A percentile compares a stretch with the other conserved stretches of the same genome.
Evolutionary conservation across 1,140 invertebrate species (phyloP).

Genomic region (Anagrus nilaparvatae): DNA sequence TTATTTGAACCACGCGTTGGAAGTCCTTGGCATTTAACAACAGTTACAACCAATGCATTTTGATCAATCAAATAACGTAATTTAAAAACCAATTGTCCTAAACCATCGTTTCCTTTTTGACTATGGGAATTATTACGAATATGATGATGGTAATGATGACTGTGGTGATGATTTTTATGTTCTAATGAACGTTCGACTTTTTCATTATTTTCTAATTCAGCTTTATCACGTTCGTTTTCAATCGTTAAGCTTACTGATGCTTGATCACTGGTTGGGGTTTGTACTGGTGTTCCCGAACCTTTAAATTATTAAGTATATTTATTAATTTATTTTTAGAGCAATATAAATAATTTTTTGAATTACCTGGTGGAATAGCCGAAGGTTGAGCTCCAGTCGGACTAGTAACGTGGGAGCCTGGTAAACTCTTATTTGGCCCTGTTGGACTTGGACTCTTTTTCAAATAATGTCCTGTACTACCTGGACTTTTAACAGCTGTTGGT

Average conservation of each 20-base stretch:
- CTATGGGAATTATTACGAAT: slow-evolving; percentile 31
- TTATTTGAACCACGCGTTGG: slow-evolving; percentile 57
- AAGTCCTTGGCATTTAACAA: slow-evolving; percentile 75
- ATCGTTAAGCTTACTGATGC: slow-evolving; percentile 28
- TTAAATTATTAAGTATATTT: slow-evolving; percentile 7
- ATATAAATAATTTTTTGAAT: neutral
- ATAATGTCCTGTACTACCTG: slow-evolving; percentile 62
- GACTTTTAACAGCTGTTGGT: slow-evolving; percentile 56
- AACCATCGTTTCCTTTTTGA: slow-evolving; percentile 41
- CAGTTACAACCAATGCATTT: slow-evolving; percentile 81
- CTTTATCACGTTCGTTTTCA: slow-evolving; percentile 46
- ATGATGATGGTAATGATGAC: slow-evolving; percentile 6
- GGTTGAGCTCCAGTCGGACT: slow-evolving; percentile 34
- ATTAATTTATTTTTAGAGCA: neutral
- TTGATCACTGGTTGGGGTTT: slow-evolving; percentile 24
- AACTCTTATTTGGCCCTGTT: slow-evolving; percentile 53
- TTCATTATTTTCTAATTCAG: slow-evolving; percentile 50
- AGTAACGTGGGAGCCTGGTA: slow-evolving; percentile 38
- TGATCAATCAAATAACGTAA: slow-evolving; percentile 80
- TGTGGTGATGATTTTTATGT: slow-evolving; percentile 29
- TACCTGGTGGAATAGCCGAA: slow-evolving; percentile 17
- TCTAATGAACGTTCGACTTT: slow-evolving; percentile 37
- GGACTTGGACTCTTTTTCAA: slow-evolving; percentile 82
- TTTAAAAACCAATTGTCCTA: slow-evolving; percentile 82
- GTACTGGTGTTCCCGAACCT: slow-evolving; percentile 23